A percentile compares a stretch with the other conserved stretches of the same genome.
phyloP scores from a whole-genome alignment of 35 echinoderm and acorn worm species.

The Heliocidaris tuberculata region DNA sequence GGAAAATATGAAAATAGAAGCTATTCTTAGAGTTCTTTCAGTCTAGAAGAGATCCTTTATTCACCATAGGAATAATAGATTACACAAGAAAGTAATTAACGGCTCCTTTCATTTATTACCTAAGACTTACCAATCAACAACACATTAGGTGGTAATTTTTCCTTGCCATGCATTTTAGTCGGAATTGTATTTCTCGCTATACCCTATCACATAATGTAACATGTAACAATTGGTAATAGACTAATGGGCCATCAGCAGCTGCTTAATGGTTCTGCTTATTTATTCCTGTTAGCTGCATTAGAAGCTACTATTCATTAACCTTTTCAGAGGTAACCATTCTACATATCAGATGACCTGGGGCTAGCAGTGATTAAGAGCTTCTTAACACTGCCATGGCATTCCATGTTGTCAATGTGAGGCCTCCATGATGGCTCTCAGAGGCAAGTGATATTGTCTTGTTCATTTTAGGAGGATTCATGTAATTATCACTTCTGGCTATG shows the following conservation, averaged over 20 bases:
- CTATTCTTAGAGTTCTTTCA: neutral
- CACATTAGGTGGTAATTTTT: neutral
- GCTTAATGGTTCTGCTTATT: conserved; percentile 20
- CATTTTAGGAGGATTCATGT: neutral
- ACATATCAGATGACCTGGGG: neutral
- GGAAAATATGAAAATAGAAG: neutral
- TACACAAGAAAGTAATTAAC: neutral
- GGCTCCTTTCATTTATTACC: neutral
- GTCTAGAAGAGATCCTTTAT: neutral
- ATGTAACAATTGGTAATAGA: neutral
- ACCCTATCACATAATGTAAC: neutral
- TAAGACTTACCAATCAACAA: neutral
- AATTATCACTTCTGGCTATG: too few relatives aligned
- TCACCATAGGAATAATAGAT: neutral
- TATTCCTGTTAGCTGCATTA: conserved; percentile 31
- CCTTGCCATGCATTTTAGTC: neutral
- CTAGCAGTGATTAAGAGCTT: conserved; percentile 8
- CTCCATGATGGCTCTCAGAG: neutral
- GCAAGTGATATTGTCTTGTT: neutral
- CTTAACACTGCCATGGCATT: neutral
- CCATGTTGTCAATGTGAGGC: neutral
- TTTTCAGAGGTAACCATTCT: conserved; percentile 7
- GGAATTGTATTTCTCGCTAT: neutral
- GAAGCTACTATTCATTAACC: neutral
- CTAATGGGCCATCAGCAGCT: conserved; percentile 20